phyloP scores from a whole-genome alignment of 1,140 invertebrate genomes.

The Campodea augens region DNA sequence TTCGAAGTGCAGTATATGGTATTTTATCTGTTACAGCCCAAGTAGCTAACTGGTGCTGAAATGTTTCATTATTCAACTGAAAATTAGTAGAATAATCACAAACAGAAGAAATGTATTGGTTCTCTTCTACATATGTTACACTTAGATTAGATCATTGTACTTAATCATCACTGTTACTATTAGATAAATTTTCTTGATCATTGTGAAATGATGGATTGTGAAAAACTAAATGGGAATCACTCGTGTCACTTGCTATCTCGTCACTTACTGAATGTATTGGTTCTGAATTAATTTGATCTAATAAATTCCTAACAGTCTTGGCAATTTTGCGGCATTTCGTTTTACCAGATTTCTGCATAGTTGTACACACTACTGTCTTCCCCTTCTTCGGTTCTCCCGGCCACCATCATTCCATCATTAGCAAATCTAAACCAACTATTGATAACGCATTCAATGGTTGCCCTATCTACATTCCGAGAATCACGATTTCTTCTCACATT shows the following conservation, averaged over 20 bases:
- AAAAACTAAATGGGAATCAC: background rate
- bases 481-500: too few relatives aligned
- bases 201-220: background rate
- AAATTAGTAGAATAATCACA: background rate
- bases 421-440: background rate
- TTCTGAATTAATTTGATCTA: background rate
- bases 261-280: too few relatives aligned
- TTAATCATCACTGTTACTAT: background rate
- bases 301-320: background rate
- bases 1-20: background rate
- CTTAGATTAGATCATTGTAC: background rate
- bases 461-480: too few relatives aligned
- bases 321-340: background rate
- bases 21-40: slow-evolving; percentile 6
- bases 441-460: background rate
- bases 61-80: background rate
- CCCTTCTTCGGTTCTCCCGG: background rate
- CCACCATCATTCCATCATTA: background rate
- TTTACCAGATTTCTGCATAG: background rate
- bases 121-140: background rate
- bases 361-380: background rate
- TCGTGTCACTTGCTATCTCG: background rate
- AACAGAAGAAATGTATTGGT: background rate
- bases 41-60: background rate
- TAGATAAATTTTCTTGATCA: background rate